These are phyloP conservation scores for Hippocampus zosterae DNA, from an alignment of 2,113 vertebrate genomes.

Conservation along the genomic window DNA sequence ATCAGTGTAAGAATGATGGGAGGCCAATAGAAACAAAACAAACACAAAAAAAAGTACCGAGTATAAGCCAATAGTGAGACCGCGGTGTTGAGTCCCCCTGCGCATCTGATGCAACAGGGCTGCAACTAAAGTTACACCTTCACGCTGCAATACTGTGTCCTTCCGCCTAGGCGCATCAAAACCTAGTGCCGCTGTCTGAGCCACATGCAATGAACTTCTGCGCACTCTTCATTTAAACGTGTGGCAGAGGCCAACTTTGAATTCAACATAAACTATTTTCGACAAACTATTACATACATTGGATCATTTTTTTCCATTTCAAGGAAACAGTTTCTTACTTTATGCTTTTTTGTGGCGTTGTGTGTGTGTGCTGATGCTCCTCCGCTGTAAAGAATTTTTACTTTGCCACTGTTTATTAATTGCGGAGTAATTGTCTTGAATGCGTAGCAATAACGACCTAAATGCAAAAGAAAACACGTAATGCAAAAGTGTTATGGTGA, in stretches of 20 bases:
- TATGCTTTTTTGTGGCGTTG: too few relatives aligned
- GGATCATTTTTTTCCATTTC: background rate
- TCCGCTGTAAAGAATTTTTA: background rate
- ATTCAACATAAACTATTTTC: too few relatives aligned
- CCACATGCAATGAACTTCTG: background rate
- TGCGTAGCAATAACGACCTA: background rate
- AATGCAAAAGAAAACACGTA: background rate
- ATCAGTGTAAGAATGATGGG: conserved; percentile 36
- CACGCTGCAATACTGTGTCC: conserved; percentile 65
- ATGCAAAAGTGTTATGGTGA: background rate
- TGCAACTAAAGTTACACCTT: conserved; percentile 76
- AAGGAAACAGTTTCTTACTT: background rate
- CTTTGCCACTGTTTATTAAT: background rate
- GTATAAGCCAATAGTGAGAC: conserved; percentile 57
- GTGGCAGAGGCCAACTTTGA: background rate
- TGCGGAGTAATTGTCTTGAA: background rate
- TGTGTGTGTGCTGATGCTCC: background rate
- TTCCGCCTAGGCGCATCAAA: conserved; percentile 60
- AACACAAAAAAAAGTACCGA: conserved; percentile 33
- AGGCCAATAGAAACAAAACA: conserved; percentile 51
- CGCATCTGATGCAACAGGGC: conserved; percentile 79
- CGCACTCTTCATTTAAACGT: background rate
- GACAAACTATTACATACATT: background rate
- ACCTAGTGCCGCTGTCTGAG: conserved; percentile 63
- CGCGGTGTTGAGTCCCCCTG: conserved; percentile 67